These are phyloP conservation scores for Chinchilla lanigera DNA, from an alignment of 2,113 vertebrate species.

Conservation along the genomic window DNA sequence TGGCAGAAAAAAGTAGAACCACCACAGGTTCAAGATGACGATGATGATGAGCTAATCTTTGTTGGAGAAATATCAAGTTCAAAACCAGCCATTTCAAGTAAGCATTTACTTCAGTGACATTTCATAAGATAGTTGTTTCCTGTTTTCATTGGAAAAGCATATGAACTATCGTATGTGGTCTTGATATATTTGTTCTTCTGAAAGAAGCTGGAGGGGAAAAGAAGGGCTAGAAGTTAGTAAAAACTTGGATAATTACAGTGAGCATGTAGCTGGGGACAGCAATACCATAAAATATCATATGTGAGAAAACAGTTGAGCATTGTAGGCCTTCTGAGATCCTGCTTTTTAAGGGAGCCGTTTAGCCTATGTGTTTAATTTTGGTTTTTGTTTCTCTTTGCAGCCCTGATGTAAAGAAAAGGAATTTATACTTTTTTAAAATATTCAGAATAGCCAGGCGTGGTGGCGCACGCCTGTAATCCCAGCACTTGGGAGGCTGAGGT, in stretches of 20 bases:
- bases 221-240: neutral
- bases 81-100: slow-evolving; percentile 87
- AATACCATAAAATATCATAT: neutral
- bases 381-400: slow-evolving; percentile 11
- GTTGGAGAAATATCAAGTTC: slow-evolving; percentile 94
- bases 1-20: slow-evolving; percentile 94
- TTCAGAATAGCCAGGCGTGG: no score
- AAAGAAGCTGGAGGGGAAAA: neutral
- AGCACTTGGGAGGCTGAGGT: no score
- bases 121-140: slow-evolving; percentile 27
- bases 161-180: neutral
- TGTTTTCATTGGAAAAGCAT: slow-evolving; percentile 32
- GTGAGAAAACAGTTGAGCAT: neutral
- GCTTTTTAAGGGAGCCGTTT: neutral
- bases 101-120: slow-evolving; percentile 73
- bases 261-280: neutral
- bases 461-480: no score
- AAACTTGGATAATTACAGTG: slow-evolving; percentile 4
- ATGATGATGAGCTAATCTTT: slow-evolving; percentile 95
- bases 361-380: neutral
- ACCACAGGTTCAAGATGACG: slow-evolving; percentile 87
- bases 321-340: slow-evolving; percentile 7
- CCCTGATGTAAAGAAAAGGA: slow-evolving; percentile 35
- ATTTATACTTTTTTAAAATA: slow-evolving; percentile 51
- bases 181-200: slow-evolving; percentile 16